Evolutionary conservation across 2,113 vertebrate species (phyloP).

Genomic region (Origma solitaria): DNA sequence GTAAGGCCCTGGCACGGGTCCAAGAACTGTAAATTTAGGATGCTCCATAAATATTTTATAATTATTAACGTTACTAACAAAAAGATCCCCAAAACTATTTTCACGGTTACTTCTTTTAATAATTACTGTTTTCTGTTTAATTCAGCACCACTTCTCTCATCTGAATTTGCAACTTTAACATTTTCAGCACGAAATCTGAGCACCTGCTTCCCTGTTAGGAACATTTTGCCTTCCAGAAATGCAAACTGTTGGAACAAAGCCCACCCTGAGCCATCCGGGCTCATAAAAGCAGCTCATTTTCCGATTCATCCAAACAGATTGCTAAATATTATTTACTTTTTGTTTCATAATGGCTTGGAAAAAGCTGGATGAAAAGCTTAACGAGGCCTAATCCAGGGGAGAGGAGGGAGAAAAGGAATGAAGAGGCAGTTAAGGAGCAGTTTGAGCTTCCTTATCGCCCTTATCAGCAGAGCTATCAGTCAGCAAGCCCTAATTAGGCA

Average conservation of each 20-base stretch:
- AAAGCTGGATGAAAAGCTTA: constrained; percentile 8
- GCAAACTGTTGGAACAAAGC: not conserved
- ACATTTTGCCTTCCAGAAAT: not conserved
- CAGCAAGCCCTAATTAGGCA: constrained; percentile 33
- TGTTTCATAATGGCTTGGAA: not conserved
- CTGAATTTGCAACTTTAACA: not conserved
- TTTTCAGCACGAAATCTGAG: not conserved
- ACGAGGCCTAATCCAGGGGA: not conserved
- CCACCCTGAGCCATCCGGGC: not conserved
- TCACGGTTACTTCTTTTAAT: not conserved
- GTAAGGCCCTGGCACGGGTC: not conserved
- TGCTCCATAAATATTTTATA: not conserved
- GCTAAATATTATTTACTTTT: not conserved
- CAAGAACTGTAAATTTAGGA: not conserved
- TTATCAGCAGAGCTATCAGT: constrained; percentile 46
- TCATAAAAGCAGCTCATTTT: not conserved
- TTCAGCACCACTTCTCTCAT: not conserved
- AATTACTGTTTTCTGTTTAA: not conserved
- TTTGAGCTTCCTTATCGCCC: constrained; percentile 12
- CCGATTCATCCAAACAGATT: not conserved
- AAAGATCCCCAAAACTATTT: not conserved
- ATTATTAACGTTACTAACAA: not conserved
- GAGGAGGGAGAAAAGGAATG: not conserved
- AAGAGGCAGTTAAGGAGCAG: constrained; percentile 37
- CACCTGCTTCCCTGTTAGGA: not conserved